Conservation (phyloP, 2,888 invertebrate species). For the Craniophora ligustri region DNA sequence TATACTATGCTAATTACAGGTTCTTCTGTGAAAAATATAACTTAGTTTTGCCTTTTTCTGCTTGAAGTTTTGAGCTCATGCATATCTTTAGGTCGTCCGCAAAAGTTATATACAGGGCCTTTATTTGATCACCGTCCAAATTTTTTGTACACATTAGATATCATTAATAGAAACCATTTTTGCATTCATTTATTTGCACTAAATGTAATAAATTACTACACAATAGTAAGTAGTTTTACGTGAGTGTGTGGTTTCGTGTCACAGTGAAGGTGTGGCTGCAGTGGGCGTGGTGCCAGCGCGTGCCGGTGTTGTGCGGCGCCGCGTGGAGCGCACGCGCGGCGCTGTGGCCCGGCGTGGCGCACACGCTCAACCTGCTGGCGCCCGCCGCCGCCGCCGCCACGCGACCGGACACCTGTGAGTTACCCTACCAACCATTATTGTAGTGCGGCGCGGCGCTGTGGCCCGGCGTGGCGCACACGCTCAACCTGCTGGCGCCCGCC, state of each 20-base stretch:
- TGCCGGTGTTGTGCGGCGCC: conserved; percentile 87
- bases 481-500: conserved; percentile 89
- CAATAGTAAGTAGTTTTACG: background rate
- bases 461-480: conserved; percentile 93
- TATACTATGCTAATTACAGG: conserved; percentile 11
- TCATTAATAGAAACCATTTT: too few species aligned
- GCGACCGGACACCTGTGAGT: conserved; percentile 76
- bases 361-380: conserved; percentile 91
- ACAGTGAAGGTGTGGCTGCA: conserved; percentile 93
- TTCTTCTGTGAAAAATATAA: too few species aligned
- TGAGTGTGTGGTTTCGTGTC: background rate
- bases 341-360: conserved; percentile 94
- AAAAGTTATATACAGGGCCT: too few species aligned
- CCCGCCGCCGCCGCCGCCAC: conserved; percentile 74
- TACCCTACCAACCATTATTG: too few species aligned
- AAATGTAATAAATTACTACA: too few species aligned
- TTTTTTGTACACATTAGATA: too few species aligned
- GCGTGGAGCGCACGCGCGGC: conserved; percentile 90
- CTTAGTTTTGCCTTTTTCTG: background rate
- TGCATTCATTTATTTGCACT: too few species aligned
- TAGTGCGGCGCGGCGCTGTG: conserved; percentile 90
- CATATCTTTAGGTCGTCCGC: too few species aligned
- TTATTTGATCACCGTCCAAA: too few species aligned
- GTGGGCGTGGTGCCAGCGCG: conserved; percentile 90
- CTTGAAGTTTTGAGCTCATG: too few species aligned